Conservation (phyloP, 2,797 vertebrate genomes). For the Craterocephalus amniculus region DNA sequence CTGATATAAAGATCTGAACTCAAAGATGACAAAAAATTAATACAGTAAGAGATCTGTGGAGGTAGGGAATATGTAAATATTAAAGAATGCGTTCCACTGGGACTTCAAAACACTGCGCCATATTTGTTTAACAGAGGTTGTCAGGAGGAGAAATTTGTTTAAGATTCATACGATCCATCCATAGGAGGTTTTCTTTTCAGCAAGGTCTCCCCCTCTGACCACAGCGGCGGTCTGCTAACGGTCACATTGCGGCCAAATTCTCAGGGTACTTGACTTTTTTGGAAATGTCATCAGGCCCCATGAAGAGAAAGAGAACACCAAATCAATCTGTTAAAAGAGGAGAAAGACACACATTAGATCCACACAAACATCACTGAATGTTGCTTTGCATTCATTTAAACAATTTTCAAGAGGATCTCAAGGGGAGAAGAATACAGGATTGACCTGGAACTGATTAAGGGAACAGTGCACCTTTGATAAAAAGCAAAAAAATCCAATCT, state of each 20-base stretch:
- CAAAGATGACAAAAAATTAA: conserved; percentile 53
- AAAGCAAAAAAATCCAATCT: too few species aligned
- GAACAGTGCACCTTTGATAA: too few species aligned
- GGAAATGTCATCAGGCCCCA: conserved; percentile 76
- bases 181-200: conserved; percentile 67
- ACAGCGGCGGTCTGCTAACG: conserved; percentile 76
- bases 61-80: conserved; percentile 75
- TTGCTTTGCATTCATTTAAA: too few species aligned
- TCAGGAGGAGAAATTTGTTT: conserved; percentile 69
- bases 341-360: conserved; percentile 33
- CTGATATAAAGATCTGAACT: conserved; percentile 60
- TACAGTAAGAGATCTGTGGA: conserved; percentile 27
- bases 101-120: conserved; percentile 51
- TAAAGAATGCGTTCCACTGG: conserved; percentile 64
- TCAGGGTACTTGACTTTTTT: conserved; percentile 71
- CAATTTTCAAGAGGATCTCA: too few species aligned
- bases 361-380: conserved; percentile 13
- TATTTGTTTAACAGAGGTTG: conserved; percentile 79
- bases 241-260: conserved; percentile 73
- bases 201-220: conserved; percentile 79
- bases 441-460: neutral
- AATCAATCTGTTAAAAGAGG: conserved; percentile 57
- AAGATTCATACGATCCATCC: conserved; percentile 63
- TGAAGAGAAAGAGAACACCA: conserved; percentile 73
- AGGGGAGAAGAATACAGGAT: too few species aligned